Conservation (phyloP, 2,113 vertebrate species). For the Chelonoidis abingdonii region DNA sequence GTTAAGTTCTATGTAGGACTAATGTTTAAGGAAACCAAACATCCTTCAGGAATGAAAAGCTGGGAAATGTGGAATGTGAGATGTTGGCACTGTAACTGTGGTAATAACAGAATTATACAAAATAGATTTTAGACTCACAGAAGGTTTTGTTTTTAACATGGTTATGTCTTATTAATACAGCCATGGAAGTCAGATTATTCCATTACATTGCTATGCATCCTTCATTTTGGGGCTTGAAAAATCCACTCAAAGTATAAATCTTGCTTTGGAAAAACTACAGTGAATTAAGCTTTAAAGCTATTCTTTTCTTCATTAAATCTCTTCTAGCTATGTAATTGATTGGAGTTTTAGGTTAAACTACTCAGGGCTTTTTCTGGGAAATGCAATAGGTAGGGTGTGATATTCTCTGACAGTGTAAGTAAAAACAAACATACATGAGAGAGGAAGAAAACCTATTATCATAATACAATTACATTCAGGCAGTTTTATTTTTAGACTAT, state of each 20-base stretch:
- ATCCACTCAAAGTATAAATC: background rate
- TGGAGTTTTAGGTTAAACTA: background rate
- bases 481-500: fast-evolving
- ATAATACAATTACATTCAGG: background rate
- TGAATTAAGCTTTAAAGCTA: slow-evolving; percentile 45
- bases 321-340: slow-evolving; percentile 3
- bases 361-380: slow-evolving; percentile 3
- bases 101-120: background rate
- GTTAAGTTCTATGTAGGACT: slow-evolving; percentile 1
- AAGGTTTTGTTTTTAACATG: background rate
- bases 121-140: background rate
- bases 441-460: background rate
- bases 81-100: background rate
- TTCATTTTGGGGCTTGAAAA: background rate
- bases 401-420: background rate
- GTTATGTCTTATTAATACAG: background rate
- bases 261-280: background rate
- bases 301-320: slow-evolving; percentile 51
- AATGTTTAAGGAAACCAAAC: slow-evolving; percentile 15
- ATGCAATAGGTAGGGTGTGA: background rate
- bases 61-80: background rate
- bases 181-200: background rate
- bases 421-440: background rate
- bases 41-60: background rate
- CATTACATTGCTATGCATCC: background rate